Percentiles rank a stretch among this genome's conserved stretches.
Evolutionary conservation across 2,888 invertebrate species (phyloP).

Genomic region (Alcis repandata): DNA sequence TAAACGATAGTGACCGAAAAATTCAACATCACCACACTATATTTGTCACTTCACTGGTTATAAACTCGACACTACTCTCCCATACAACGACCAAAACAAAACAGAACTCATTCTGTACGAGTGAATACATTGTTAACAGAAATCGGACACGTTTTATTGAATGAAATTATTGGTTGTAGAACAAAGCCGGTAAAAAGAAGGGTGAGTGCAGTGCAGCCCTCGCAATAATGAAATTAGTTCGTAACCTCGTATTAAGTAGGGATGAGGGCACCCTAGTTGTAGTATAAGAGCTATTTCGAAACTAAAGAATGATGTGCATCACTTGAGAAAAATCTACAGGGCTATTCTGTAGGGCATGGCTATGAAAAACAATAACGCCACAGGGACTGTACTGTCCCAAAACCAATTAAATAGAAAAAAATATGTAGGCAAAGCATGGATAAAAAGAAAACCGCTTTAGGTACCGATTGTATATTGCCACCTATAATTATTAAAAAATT

Average conservation of each 20-base stretch:
- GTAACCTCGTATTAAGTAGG: slow-evolving; percentile 76
- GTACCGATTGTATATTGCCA: too few relatives aligned
- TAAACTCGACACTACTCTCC: slow-evolving; percentile 47
- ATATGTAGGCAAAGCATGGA: too few relatives aligned
- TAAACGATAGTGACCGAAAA: too few relatives aligned
- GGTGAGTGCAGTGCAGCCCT: slow-evolving; percentile 64
- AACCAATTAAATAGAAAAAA: too few relatives aligned
- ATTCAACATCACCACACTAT: slow-evolving; percentile 16
- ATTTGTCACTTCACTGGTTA: slow-evolving; percentile 47
- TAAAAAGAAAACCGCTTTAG: too few relatives aligned
- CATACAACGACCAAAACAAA: slow-evolving; percentile 22
- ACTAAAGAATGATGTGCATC: too few relatives aligned
- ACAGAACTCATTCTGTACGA: slow-evolving; percentile 14
- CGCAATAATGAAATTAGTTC: slow-evolving; percentile 74
- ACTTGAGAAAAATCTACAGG: too few relatives aligned
- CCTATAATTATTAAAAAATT: too few relatives aligned
- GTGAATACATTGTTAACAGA: slow-evolving; percentile 48
- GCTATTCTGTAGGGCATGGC: too few relatives aligned
- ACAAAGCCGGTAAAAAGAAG: slow-evolving; percentile 69
- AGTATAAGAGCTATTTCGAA: slow-evolving; percentile 29
- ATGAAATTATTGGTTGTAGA: slow-evolving; percentile 66
- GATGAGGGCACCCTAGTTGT: slow-evolving; percentile 35
- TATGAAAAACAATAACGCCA: too few relatives aligned
- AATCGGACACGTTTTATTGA: slow-evolving; percentile 55
- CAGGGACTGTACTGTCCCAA: too few relatives aligned